phyloP scores from a whole-genome alignment of 2,113 vertebrate species.

The Pangasianodon hypophthalmus region DNA sequence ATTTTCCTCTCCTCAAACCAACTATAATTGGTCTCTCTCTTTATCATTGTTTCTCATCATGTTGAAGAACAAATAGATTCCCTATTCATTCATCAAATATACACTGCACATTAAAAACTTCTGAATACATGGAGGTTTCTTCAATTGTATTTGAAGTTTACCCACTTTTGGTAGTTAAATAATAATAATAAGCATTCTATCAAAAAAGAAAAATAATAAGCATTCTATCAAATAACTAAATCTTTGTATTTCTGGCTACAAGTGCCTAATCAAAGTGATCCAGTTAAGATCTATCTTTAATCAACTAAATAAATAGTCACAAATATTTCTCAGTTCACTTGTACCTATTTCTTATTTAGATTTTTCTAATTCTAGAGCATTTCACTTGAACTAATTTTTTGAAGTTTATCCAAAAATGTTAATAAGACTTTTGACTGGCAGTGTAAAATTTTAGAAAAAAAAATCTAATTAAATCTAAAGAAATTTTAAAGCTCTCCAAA shows the following conservation, averaged over 20 bases:
- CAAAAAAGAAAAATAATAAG: neutral
- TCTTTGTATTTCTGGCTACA: neutral
- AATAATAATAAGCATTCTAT: neutral
- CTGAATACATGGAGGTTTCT: neutral
- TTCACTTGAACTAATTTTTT: neutral
- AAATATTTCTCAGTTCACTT: neutral
- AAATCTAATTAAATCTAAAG: neutral
- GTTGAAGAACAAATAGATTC: neutral
- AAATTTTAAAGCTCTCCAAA: neutral
- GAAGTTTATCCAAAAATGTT: neutral
- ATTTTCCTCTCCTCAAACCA: neutral
- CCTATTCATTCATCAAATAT: neutral
- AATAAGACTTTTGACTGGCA: neutral
- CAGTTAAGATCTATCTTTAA: neutral
- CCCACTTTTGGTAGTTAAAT: neutral
- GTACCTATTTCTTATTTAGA: neutral
- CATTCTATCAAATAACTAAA: neutral
- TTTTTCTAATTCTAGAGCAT: neutral
- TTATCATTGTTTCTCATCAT: neutral
- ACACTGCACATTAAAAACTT: neutral
- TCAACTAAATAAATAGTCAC: neutral
- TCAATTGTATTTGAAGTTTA: neutral
- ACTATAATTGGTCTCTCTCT: neutral
- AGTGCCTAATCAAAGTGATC: neutral
- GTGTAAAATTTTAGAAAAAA: neutral